A percentile compares a stretch with the other conserved stretches of the same genome.
phyloP scores from a whole-genome alignment of 2,888 invertebrate genomes.

The Protophormia terraenovae region DNA sequence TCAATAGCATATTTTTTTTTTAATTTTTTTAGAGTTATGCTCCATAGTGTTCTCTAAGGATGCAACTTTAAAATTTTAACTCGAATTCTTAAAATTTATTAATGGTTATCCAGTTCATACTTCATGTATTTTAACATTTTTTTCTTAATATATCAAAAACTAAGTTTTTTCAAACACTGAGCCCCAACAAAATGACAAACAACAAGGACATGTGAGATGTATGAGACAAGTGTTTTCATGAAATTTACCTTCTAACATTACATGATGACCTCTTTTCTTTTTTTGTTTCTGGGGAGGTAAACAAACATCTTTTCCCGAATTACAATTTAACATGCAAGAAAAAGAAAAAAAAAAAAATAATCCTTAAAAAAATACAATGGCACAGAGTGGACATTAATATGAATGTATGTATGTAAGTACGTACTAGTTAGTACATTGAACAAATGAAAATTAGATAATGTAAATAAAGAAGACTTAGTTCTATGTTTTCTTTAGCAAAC shows the following conservation, averaged over 20 bases:
- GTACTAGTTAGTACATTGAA: no score
- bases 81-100: background rate
- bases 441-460: conserved; percentile 65
- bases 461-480: conserved; percentile 45
- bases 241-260: conserved; percentile 40
- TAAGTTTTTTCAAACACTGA: background rate
- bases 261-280: conserved; percentile 38
- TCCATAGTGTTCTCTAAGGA: no score
- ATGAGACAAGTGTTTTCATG: conserved; percentile 52
- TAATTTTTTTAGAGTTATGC: no score
- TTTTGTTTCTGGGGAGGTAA: background rate
- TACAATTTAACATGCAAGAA: conserved; percentile 33
- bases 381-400: conserved; percentile 37
- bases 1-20: no score
- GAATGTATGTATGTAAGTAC: no score
- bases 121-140: conserved; percentile 39
- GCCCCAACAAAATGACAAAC: background rate
- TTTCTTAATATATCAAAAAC: no score
- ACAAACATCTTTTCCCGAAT: conserved; percentile 48
- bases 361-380: conserved; percentile 2
- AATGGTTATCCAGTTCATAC: conserved; percentile 15
- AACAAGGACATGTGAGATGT: conserved; percentile 41
- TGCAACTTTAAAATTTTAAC: no score
- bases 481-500: background rate
- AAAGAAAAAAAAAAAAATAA: conserved; percentile 7